Conservation (phyloP, 2,888 invertebrate species). For the Pemphredon lugubris region DNA sequence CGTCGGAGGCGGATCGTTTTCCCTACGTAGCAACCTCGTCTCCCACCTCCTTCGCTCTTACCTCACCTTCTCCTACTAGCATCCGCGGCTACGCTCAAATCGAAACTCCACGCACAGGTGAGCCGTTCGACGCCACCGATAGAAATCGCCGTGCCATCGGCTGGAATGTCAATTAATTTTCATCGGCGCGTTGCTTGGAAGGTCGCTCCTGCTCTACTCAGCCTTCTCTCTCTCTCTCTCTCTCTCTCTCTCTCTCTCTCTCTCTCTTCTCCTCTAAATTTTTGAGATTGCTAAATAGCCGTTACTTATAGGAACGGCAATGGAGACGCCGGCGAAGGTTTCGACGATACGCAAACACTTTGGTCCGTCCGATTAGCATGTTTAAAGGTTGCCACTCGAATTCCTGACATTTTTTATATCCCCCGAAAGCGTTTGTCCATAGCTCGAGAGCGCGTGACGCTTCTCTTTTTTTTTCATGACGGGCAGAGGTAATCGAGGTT, state of each 20-base stretch:
- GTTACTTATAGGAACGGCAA: no score
- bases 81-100: background rate
- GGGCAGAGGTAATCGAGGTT: no score
- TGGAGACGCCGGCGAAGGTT: no score
- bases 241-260: background rate
- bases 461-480: no score
- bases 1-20: conserved; percentile 47
- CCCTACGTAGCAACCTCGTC: conserved; percentile 26
- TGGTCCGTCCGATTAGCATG: no score
- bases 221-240: background rate
- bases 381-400: no score
- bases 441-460: no score
- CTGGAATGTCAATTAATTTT: conserved; percentile 45
- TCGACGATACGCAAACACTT: no score
- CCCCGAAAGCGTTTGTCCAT: no score
- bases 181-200: conserved; percentile 1
- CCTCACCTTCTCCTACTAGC: conserved; percentile 28
- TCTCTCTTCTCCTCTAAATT: no score
- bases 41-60: conserved; percentile 28
- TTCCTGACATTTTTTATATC: no score
- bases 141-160: conserved; percentile 37
- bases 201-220: conserved; percentile 11
- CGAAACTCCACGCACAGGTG: conserved; percentile 30
- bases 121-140: conserved; percentile 44
- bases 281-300: background rate